Conservation (phyloP, 92 coral and sea anemone species). For the Porites rus region DNA sequence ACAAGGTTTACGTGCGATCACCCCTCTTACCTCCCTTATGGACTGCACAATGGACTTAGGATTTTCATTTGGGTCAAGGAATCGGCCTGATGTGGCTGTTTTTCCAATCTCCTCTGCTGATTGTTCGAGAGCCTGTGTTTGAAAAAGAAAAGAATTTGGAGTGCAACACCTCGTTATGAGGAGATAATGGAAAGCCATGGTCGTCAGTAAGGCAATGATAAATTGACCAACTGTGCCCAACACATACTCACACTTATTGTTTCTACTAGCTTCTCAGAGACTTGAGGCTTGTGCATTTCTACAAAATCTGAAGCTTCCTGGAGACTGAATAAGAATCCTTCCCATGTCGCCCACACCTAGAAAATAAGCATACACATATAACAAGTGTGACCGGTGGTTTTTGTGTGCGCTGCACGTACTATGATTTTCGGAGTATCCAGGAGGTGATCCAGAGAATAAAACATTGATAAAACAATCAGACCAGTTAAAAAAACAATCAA, state of each 20-base stretch:
- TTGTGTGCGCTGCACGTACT: too few relatives aligned
- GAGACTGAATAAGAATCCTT: conserved; percentile 83
- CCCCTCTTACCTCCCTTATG: conserved; percentile 77
- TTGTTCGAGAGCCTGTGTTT: conserved; percentile 72
- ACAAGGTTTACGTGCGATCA: too few relatives aligned
- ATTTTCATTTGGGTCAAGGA: conserved; percentile 84
- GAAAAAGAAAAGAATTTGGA: background rate
- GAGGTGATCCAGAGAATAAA: too few relatives aligned
- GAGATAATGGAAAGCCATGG: too few relatives aligned
- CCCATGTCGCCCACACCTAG: conserved; percentile 98
- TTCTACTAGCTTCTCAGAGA: conserved; percentile 76
- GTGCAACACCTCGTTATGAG: too few relatives aligned
- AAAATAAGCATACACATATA: background rate
- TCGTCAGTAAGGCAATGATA: too few relatives aligned
- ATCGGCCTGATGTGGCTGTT: conserved; percentile 82
- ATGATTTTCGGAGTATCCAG: too few relatives aligned
- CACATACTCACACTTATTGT: conserved; percentile 67
- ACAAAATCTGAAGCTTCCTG: conserved; percentile 96
- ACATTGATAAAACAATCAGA: too few relatives aligned
- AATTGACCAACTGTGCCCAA: too few relatives aligned
- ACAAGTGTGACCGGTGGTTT: background rate
- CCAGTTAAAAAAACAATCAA: too few relatives aligned
- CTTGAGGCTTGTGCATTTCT: conserved; percentile 71
- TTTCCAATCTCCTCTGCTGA: conserved; percentile 80
- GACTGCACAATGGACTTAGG: conserved; percentile 74